phyloP scores from a whole-genome alignment of 2,113 vertebrate species.

The Dasyprocta punctata region DNA sequence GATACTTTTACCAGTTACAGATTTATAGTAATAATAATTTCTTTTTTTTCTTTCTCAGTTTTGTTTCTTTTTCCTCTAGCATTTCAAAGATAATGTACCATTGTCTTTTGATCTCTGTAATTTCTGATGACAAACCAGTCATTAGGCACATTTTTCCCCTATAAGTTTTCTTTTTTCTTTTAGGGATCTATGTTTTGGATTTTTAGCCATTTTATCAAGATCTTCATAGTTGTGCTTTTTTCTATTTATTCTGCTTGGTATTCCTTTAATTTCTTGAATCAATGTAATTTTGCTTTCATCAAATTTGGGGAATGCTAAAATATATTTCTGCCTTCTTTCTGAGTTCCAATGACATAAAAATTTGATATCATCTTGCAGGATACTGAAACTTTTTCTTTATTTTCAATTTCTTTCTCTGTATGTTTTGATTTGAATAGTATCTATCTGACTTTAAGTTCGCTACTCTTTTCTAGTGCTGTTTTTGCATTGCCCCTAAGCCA shows the following conservation, averaged over 20 bases:
- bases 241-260: background rate
- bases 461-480: background rate
- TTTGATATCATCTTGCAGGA: background rate
- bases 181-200: background rate
- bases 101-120: background rate
- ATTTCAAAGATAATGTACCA: background rate
- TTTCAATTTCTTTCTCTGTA: background rate
- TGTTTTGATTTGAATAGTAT: constrained; percentile 4
- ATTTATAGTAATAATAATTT: background rate
- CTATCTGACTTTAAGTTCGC: background rate
- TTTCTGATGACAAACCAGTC: background rate
- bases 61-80: background rate
- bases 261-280: background rate
- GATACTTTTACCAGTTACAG: background rate
- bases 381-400: background rate
- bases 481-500: background rate
- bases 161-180: background rate
- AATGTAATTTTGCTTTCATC: constrained; percentile 14
- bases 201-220: background rate
- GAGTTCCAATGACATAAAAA: background rate
- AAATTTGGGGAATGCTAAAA: background rate
- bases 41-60: background rate
- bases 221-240: background rate
- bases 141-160: background rate
- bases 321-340: background rate